Evolutionary conservation across 2,797 vertebrate genomes (phyloP).

Genomic region (Sebastes trivittatus): DNA sequence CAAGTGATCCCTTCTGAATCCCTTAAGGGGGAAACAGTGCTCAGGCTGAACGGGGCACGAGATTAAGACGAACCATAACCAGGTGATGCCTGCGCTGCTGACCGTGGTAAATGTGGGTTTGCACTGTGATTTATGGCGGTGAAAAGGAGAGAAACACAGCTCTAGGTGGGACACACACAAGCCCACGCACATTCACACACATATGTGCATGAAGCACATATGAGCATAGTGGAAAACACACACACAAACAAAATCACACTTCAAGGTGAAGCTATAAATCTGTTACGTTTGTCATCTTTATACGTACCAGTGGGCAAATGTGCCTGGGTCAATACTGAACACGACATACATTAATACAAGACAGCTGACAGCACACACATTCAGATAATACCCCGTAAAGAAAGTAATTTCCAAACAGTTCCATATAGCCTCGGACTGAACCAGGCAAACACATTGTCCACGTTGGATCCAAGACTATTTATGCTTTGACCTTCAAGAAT

Average conservation of each 20-base stretch:
- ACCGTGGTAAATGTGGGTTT: slow-evolving; percentile 46
- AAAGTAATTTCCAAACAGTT: slow-evolving; percentile 31
- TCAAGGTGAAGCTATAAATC: slow-evolving; percentile 21
- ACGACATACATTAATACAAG: slow-evolving; percentile 29
- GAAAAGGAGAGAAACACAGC: slow-evolving; percentile 26
- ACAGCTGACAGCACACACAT: slow-evolving; percentile 37
- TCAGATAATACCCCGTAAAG: slow-evolving; percentile 23
- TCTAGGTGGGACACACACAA: slow-evolving; percentile 26
- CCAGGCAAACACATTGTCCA: slow-evolving; percentile 40
- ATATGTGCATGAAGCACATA: background rate
- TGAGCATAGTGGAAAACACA: background rate
- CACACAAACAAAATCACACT: background rate
- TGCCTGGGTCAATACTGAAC: slow-evolving; percentile 20
- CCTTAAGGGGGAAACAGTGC: slow-evolving; percentile 31
- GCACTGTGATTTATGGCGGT: slow-evolving; percentile 48
- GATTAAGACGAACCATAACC: slow-evolving; percentile 34
- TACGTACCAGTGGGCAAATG: background rate
- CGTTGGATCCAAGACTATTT: slow-evolving; percentile 43
- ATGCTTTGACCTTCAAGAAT: slow-evolving; percentile 70
- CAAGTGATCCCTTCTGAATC: slow-evolving; percentile 11
- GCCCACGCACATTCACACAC: background rate
- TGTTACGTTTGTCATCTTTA: background rate
- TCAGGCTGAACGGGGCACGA: slow-evolving; percentile 23
- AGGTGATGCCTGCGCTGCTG: slow-evolving; percentile 39
- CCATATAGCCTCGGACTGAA: slow-evolving; percentile 16